Conservation (phyloP, 1,140 invertebrate species). For the Pogonognathellus flavescens region DNA sequence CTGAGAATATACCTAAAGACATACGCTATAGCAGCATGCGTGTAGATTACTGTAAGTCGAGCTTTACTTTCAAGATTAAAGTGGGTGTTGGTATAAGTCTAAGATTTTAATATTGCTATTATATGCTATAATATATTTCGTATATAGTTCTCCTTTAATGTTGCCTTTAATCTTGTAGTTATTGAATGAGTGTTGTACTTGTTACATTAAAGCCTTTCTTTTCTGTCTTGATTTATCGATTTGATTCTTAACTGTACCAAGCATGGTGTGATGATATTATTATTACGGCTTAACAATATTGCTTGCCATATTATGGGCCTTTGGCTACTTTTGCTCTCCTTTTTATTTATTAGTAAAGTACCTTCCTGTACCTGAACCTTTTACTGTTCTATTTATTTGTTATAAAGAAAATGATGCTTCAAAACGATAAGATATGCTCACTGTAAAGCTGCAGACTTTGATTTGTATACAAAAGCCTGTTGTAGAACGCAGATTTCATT, state of each 20-base stretch:
- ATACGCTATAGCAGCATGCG: no score
- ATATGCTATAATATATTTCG: background rate
- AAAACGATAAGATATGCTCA: no score
- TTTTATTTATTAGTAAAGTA: background rate
- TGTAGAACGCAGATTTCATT: no score
- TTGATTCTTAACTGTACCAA: background rate
- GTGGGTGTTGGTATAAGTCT: background rate
- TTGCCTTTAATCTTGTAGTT: background rate
- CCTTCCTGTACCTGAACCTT: background rate
- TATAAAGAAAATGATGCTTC: constrained; percentile 4
- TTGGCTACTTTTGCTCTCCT: background rate
- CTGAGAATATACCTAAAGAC: background rate
- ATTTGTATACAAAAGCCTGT: no score
- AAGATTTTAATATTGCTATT: no score
- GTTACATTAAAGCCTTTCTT: no score
- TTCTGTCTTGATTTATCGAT: background rate
- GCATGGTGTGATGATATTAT: constrained; percentile 24
- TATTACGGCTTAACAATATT: no score
- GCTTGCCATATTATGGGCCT: background rate
- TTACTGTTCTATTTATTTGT: constrained; percentile 27
- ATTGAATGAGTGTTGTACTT: no score
- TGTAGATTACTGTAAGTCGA: no score
- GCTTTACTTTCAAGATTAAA: no score
- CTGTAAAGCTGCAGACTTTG: no score
- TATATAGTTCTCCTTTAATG: constrained; percentile 24